Base-by-base conservation (phyloP, 2,113 vertebrate genomes). In the Illadopsis cleaveri region DNA sequence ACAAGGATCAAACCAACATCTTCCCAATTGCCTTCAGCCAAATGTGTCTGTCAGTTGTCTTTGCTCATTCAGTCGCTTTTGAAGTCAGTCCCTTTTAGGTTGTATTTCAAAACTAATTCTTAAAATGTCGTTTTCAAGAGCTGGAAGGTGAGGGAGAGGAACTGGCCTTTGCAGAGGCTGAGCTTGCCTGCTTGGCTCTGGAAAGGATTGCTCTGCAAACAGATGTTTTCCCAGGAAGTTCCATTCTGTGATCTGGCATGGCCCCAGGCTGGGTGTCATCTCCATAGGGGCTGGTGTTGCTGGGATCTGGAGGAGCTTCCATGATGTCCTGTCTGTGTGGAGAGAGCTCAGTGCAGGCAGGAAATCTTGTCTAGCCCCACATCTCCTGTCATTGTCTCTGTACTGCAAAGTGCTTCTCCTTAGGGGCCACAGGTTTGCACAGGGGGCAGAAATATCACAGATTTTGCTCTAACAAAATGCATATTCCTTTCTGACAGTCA, bases 401-500 rank as follows among this genome's bases (percentile, higher is more conserved):
- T 20, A 27, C 44, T 22, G 22, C 28, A n/a, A 75, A 85, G 13
- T 7, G 30, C 57, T 69, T 69, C 53, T 94, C 78, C 37, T 73
- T n/a, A 22, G n/a, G n/a, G 53, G 27, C 50, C 27, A 4, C 24
- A 30, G 48, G 18, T 60, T 40, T 81, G 40, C 15, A 17, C 15
- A 6, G 0, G 38, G 57, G 40, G 48, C 24, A 83, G 40, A 78
- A 81, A 45, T 42, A 30, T 1, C 22, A 18, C 16, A 10, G 65
- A 15, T 75, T 64, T 81, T 92, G 28, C 40, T 86, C 37, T 89
- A 80, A 91, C 23, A 27, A 78, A 57, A 69, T 37, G 10, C 2
- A 1, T 42, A 14, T n/a, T 95, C 50, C 65, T 87, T 64, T 85
- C 88, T 66, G 56, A 77, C 56, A 96, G 96, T 95, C 97, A 98